Evolutionary conservation across 2,113 vertebrate genomes (phyloP).

Genomic region (Pimephales promelas): DNA sequence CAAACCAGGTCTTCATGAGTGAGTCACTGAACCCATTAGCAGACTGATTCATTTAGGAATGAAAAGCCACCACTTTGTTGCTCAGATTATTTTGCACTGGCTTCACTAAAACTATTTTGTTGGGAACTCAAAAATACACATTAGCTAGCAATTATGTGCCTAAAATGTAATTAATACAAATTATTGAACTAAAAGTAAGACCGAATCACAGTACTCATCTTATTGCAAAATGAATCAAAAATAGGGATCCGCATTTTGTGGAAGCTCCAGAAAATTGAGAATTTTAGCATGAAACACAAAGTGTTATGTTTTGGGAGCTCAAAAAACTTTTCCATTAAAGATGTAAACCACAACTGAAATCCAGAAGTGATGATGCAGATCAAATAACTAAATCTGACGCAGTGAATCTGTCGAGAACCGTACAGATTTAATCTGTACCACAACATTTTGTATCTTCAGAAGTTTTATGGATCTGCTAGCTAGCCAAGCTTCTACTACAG

Average conservation of each 20-base stretch:
- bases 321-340: neutral
- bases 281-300: conserved; percentile 22
- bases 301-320: neutral
- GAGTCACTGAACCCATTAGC: neutral
- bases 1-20: no score
- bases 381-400: conserved; percentile 30
- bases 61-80: neutral
- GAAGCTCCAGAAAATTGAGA: neutral
- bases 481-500: conserved; percentile 9
- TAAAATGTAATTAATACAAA: neutral
- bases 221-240: neutral
- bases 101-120: neutral
- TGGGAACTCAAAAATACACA: neutral
- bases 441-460: conserved; percentile 32
- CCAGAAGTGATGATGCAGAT: conserved; percentile 31
- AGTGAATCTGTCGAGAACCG: neutral
- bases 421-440: conserved; percentile 20
- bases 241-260: neutral
- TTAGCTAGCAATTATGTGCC: neutral
- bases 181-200: neutral
- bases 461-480: neutral
- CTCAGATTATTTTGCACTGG: neutral
- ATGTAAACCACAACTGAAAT: neutral
- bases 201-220: neutral
- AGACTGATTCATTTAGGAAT: neutral